Evolutionary conservation across 2,888 invertebrate genomes (phyloP).

Genomic region (Lacanobia wlatinum): DNA sequence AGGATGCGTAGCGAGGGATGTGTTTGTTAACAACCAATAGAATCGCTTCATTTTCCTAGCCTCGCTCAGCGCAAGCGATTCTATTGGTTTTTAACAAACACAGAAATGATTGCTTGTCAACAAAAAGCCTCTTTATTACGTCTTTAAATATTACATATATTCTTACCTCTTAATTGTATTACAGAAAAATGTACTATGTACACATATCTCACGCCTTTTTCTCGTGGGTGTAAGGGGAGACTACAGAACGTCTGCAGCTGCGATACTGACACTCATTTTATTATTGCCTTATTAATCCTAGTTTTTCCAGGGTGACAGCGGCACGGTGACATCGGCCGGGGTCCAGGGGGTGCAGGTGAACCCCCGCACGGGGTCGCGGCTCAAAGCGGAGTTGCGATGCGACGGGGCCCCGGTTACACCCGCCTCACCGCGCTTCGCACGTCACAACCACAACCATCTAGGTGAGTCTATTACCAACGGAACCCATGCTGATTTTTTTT

Average conservation of each 20-base stretch:
- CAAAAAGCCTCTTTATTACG: too few relatives aligned
- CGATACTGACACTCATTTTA: neutral
- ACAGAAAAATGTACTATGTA: too few relatives aligned
- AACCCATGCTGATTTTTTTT: neutral
- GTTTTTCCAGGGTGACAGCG: slow-evolving; percentile 77
- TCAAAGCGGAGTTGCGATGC: slow-evolving; percentile 90
- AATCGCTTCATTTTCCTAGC: too few relatives aligned
- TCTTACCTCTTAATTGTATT: too few relatives aligned
- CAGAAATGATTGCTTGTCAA: too few relatives aligned
- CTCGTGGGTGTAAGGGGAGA: too few relatives aligned
- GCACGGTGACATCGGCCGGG: slow-evolving; percentile 73
- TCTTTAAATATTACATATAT: too few relatives aligned
- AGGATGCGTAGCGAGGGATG: too few relatives aligned
- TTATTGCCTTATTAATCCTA: neutral
- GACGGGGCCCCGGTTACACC: slow-evolving; percentile 84
- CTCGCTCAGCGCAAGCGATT: too few relatives aligned
- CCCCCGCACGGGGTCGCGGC: slow-evolving; percentile 91
- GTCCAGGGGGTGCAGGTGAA: slow-evolving; percentile 91
- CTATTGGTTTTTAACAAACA: too few relatives aligned
- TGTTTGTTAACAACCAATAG: too few relatives aligned
- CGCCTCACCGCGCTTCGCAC: slow-evolving; percentile 92
- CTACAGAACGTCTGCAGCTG: neutral
- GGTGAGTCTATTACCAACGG: slow-evolving; percentile 70
- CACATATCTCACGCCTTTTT: too few relatives aligned
- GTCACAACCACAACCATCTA: slow-evolving; percentile 93